Base-by-base conservation (phyloP, 2,797 vertebrate genomes). In the Gorsachius magnificus region DNA sequence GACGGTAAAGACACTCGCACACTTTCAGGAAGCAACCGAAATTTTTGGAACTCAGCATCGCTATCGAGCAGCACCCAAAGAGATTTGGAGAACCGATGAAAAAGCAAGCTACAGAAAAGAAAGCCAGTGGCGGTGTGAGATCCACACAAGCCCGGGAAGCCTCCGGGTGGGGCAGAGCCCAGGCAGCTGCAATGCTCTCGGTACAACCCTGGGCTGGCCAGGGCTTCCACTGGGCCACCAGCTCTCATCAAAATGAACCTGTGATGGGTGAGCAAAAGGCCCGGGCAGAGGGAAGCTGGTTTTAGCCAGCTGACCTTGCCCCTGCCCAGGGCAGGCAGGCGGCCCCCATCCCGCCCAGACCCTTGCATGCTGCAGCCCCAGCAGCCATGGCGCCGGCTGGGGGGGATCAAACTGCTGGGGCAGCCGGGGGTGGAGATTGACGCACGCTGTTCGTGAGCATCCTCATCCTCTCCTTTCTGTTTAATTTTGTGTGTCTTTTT, bases 341-440 rank as follows among this genome's bases (percentile, higher is more conserved):
- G 6, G 38, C 17, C 13, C 17, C 36, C 7, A 1, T 71, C 35
- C 45, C 5, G 2, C 26, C 77, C 28, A 13, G 3, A n/a, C 21
- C 58, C 36, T 50, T 29, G 60, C 6, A 2, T 3, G n/a, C 35
- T 21, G 15, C 50, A 65, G 45, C 19, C 41, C 1, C 1, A 54
- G 75, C 24, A 38, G 45, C 85, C 6, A 0, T 35, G 56, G 20
- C 0, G 0, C 36, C 0, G 2, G 6, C 6, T 10, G 16, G 7
- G 13, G 28, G 3, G 11, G 14, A 53, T 16, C 41, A 35, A 45
- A 64, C 24, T 20, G 31, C 35, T n/a, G 56, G 69, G 64, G 24
- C 29, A 68, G 48, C 31, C 38, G 10, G n/a, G 21, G 19, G 1
- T 38, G 56, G 43, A 18, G 46, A 26, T 2, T 9, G 51, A 28